Evolutionary conservation across 2,797 vertebrate genomes (phyloP).

Genomic region (Megalops cyprinoides): DNA sequence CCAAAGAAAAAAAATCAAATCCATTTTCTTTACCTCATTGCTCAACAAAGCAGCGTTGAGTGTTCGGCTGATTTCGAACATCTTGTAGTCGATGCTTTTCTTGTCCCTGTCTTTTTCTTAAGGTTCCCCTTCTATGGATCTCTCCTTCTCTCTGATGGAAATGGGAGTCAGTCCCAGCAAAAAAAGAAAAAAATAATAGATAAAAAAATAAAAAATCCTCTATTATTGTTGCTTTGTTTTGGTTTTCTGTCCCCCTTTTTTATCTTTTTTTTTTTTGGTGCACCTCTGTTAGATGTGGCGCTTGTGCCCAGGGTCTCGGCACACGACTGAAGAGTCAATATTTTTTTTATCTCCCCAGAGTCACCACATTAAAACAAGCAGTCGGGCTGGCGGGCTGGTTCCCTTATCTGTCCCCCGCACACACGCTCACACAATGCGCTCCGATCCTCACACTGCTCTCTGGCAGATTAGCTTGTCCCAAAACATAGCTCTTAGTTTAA

Average conservation of each 20-base stretch:
- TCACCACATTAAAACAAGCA: constrained; percentile 96
- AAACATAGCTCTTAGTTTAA: constrained; percentile 99
- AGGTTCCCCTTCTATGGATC: constrained; percentile 66
- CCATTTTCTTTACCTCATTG: constrained; percentile 93
- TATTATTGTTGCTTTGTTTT: constrained; percentile 64
- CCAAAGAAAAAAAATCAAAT: constrained; percentile 55
- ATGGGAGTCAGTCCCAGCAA: constrained; percentile 71
- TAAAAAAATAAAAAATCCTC: constrained; percentile 64
- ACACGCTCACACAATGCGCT: constrained; percentile 90
- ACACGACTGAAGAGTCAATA: constrained; percentile 90
- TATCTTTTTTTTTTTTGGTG: constrained; percentile 77
- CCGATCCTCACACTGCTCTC: constrained; percentile 96
- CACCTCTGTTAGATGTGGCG: constrained; percentile 90
- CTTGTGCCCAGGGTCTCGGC: constrained; percentile 87
- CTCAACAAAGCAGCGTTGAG: constrained; percentile 99
- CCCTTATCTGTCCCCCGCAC: constrained; percentile 89
- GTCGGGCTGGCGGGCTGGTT: constrained; percentile 90
- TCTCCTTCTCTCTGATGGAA: constrained; percentile 60
- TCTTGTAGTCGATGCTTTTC: constrained; percentile 78
- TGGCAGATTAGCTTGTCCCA: constrained; percentile 99
- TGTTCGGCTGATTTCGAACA: constrained; percentile 99
- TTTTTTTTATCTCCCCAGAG: constrained; percentile 91
- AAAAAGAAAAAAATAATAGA: constrained; percentile 65
- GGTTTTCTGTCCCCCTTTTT: constrained; percentile 48
- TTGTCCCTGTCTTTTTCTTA: constrained; percentile 51